phyloP scores from a whole-genome alignment of 2,113 vertebrate genomes.

The Corynorhinus townsendii region DNA sequence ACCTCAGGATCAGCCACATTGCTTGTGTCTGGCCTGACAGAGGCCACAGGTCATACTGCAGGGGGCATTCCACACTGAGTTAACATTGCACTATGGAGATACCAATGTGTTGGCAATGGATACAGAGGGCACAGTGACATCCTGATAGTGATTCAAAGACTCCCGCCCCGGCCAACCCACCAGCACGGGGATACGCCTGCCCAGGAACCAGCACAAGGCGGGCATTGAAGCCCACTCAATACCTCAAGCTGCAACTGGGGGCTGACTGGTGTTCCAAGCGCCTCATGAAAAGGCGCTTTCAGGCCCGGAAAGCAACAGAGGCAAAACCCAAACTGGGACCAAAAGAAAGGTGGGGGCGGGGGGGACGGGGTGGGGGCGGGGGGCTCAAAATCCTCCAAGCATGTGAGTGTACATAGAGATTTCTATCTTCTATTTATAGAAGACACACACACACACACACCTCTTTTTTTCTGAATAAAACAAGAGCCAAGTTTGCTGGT shows the following conservation, averaged over 20 bases:
- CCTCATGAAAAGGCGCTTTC: slow-evolving; percentile 55
- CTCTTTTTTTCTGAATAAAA: slow-evolving; percentile 21
- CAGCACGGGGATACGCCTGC: background rate
- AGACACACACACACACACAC: background rate
- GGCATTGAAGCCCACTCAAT: slow-evolving; percentile 18
- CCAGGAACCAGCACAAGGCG: background rate
- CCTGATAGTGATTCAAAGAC: background rate
- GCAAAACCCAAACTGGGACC: background rate
- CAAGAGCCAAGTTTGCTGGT: slow-evolving; percentile 38
- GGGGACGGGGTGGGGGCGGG: fast-evolving
- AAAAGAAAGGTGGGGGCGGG: background rate
- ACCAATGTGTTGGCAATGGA: background rate
- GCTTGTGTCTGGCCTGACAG: background rate
- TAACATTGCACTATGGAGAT: background rate
- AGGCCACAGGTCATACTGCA: background rate
- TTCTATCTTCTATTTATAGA: slow-evolving; percentile 64
- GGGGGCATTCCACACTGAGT: background rate
- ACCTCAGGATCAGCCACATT: background rate
- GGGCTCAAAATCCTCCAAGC: slow-evolving; percentile 14
- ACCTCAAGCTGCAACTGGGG: slow-evolving; percentile 19
- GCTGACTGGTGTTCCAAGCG: background rate
- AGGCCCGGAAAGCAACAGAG: background rate
- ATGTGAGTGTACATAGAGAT: background rate
- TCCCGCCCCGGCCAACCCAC: background rate
- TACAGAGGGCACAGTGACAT: background rate